Evolutionary conservation across 2,113 vertebrate genomes (phyloP).

Genomic region (Rana temporaria): DNA sequence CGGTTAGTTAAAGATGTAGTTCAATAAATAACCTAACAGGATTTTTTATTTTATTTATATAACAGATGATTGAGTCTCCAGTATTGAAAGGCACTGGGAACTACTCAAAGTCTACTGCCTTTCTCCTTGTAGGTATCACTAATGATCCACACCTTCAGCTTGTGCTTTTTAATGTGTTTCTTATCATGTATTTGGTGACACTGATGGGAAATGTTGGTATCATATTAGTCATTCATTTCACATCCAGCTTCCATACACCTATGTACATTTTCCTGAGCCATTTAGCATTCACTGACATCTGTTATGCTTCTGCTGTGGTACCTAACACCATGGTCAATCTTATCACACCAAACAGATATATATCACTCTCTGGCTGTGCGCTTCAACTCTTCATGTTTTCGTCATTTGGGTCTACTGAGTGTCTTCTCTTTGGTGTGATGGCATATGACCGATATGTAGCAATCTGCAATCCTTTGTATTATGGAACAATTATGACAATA

Average conservation of each 20-base stretch:
- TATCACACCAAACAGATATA: neutral
- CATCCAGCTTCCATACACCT: slow-evolving; percentile 27
- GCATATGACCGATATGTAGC: slow-evolving; percentile 43
- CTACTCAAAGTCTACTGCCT: slow-evolving; percentile 9
- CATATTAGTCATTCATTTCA: slow-evolving; percentile 6
- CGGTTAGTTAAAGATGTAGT: too few species aligned
- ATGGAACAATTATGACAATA: slow-evolving; percentile 32
- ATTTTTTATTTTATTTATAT: neutral
- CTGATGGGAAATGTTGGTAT: slow-evolving; percentile 39
- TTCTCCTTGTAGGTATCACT: slow-evolving; percentile 32
- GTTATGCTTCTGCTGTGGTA: slow-evolving; percentile 27
- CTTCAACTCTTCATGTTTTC: slow-evolving; percentile 41
- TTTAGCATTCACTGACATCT: slow-evolving; percentile 43
- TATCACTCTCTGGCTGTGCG: slow-evolving; percentile 24
- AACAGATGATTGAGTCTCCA: slow-evolving; percentile 2
- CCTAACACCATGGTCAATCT: slow-evolving; percentile 43
- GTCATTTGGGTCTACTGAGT: slow-evolving; percentile 47
- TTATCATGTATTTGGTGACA: slow-evolving; percentile 32
- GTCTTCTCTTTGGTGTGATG: slow-evolving; percentile 47
- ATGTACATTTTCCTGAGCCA: slow-evolving; percentile 45
- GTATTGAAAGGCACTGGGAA: neutral
- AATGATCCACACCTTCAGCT: slow-evolving; percentile 16
- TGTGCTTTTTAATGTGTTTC: slow-evolving; percentile 29
- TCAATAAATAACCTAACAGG: too few species aligned
- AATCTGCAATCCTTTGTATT: slow-evolving; percentile 39